A percentile compares a stretch with the other conserved stretches of the same genome.
Conservation (phyloP, 2,888 invertebrate species). For the Epinotia ramella region DNA sequence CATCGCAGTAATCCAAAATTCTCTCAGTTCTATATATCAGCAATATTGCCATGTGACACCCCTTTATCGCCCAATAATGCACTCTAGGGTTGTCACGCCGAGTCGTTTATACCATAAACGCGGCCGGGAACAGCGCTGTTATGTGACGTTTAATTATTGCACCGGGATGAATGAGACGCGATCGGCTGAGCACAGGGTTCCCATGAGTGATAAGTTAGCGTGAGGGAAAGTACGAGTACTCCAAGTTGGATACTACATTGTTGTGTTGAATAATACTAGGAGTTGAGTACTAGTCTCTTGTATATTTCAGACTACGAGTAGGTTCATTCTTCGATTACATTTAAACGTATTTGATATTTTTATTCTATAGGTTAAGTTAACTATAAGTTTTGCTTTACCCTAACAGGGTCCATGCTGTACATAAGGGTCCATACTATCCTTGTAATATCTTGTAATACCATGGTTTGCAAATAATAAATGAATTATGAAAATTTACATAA, state of each 20-base stretch:
- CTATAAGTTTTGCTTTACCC: too few relatives aligned
- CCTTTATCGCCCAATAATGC: conserved; percentile 14
- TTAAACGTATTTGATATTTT: too few relatives aligned
- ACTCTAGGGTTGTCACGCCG: conserved; percentile 9
- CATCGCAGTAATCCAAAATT: neutral
- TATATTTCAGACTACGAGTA: too few relatives aligned
- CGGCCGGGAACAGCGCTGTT: neutral
- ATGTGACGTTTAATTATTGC: conserved; percentile 20
- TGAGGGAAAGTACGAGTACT: neutral
- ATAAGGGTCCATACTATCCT: too few relatives aligned
- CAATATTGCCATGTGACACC: neutral
- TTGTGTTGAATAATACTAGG: too few relatives aligned
- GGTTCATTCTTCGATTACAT: too few relatives aligned
- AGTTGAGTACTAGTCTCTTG: too few relatives aligned
- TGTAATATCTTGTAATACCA: too few relatives aligned
- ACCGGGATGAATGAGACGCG: conserved; percentile 3
- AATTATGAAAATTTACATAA: too few relatives aligned
- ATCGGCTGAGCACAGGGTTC: neutral
- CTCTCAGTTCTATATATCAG: neutral
- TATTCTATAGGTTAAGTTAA: too few relatives aligned
- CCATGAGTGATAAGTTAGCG: neutral
- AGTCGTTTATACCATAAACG: conserved; percentile 4
- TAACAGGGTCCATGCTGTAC: too few relatives aligned
- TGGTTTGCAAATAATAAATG: too few relatives aligned
- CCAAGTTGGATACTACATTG: neutral